Evolutionary conservation across 2,888 invertebrate genomes (phyloP), one percentile per base, ranked within the genome.

Genomic region (Xestobium rufovillosum): DNA sequence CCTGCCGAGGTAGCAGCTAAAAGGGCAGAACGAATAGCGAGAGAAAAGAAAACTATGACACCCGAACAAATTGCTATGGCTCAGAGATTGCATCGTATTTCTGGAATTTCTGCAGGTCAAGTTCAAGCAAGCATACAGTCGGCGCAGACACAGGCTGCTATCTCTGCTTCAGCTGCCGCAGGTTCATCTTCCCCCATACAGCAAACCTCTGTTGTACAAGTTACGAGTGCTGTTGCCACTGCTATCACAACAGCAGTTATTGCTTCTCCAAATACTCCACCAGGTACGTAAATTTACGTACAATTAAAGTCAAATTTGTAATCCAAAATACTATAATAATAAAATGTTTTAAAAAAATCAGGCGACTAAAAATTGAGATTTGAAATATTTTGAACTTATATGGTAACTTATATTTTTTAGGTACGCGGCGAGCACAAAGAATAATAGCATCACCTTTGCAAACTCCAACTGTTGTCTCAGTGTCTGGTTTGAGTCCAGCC

Each of bases 1-100:
- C 91, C 94, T 27, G 75, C 83, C 48, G 86, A 87, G 53, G 82
- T 90, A 34, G 89, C 88, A 10, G 68, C 76, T 14, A 74, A 80
- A 40, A 75, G 89, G 55, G 87, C 88, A 10, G 91, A 91, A 56
- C 76, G 92, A 51, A 78, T 91, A 47, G 81, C 86, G 8, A 79
- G 84, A 56, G 91, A 89, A 57, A 88, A 89, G 62, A 72, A 79
- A 44, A 77, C 43, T 3, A 48, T 58, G 47, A 56, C 57, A 3
- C 49, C 57, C 0, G 63, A 63, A 34, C 57, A 53, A 35, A 4
- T 41, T 41, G 46, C 55, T 41, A 39, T 47, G 25, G 49, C 53
- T 35, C 50, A 53, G 6, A 47, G 63, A 53, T 50, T 48, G 48
- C 66, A 58, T 30, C 37, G 55, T 42, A 48, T 55, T 49, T 56